Percentiles rank a stretch among this genome's conserved stretches.
Evolutionary conservation across 2,888 invertebrate genomes (phyloP).

Genomic region (Netelia fuscicornis): DNA sequence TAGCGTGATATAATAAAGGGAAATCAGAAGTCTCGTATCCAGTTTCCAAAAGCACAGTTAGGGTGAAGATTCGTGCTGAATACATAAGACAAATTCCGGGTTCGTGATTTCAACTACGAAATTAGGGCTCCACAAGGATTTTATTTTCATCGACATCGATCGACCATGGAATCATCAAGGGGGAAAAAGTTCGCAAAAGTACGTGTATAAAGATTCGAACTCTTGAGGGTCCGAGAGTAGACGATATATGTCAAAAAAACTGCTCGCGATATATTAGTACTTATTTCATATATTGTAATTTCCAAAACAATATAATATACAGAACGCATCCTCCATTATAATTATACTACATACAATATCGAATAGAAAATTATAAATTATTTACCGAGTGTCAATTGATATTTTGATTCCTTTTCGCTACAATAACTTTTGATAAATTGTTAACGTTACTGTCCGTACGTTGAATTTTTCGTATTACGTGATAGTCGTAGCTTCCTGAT

Average conservation of each 20-base stretch:
- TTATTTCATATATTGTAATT: neutral
- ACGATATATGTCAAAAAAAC: neutral
- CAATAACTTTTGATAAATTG: neutral
- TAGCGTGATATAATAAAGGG: neutral
- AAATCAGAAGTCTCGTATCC: neutral
- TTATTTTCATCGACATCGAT: neutral
- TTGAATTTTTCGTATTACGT: neutral
- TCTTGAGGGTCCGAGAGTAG: neutral
- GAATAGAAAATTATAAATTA: neutral
- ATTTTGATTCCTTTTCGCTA: neutral
- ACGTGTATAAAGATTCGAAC: neutral
- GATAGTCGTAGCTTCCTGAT: neutral
- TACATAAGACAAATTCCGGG: neutral
- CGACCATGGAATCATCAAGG: neutral
- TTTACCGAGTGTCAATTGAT: neutral
- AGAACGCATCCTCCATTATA: neutral
- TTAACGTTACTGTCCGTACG: neutral
- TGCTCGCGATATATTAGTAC: no score
- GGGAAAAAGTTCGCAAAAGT: neutral
- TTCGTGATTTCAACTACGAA: neutral
- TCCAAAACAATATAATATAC: no score
- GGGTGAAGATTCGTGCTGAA: neutral
- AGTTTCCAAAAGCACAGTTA: constrained; percentile 12
- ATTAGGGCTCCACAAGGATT: neutral
- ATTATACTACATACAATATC: neutral